Evolutionary conservation across 2,888 invertebrate genomes (phyloP), one percentile per base, ranked within the genome.

Genomic region (Ametastegia equiseti): DNA sequence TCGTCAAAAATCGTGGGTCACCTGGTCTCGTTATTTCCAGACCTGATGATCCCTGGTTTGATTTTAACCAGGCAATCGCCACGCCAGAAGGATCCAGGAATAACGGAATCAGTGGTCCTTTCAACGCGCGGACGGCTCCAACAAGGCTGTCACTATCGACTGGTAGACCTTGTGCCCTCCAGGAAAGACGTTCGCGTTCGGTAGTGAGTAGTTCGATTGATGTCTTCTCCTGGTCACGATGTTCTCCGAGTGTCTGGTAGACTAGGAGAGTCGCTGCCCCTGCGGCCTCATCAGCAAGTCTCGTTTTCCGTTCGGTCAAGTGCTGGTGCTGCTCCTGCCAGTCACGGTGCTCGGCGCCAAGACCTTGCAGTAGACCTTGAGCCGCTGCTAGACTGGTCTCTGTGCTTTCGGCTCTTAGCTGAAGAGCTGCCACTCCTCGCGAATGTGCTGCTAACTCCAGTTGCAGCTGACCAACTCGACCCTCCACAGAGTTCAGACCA

Each of bases 81-180:
- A 96, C 94, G 2, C 96, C 96, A 0, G 97, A 97, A 0, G 99
- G 98, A 92, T 99, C 99, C 65, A 99, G 93, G 60, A 99, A 93
- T 80, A 98, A 93, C 0, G 98, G 97, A 0, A 95, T 94, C 85
- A 95, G 93, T 39, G 94, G 94, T 57, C 94, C 93, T 83, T 91
- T 92, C 0, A 92, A 80, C 3, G 90, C 87, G 42, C 91, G 89
- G 0, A 89, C 87, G 1, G 91, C 92, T 0, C 90, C 91, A 0
- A 90, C 86, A 6, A 91, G 81, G 83, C 92, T 92, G 23, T 86
- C 88, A 2, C 90, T 91, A n/a, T 92, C 92, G 0, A 95, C 94
- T 0, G 97, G 96, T 6, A 98, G 92, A 0, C 98, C 97, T 88
- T 97, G 96, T 0, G 95, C 94, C 89, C 96, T 96, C 98, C 98